These are phyloP conservation scores for Coenobita brevimanus DNA, from an alignment of 1,140 invertebrate species.

Conservation along the genomic window DNA sequence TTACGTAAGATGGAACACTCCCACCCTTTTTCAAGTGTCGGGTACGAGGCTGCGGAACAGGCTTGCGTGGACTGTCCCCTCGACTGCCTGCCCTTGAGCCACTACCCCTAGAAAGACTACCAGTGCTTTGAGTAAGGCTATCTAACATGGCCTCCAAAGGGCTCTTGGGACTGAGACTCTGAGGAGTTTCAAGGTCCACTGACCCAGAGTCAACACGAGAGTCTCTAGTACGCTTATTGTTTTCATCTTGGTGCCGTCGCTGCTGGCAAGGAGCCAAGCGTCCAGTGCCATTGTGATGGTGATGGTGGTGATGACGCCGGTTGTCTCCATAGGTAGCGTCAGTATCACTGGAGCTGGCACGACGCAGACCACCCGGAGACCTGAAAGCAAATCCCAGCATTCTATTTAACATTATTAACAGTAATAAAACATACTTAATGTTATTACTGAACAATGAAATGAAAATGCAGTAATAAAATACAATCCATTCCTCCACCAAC, in stretches of 20 bases:
- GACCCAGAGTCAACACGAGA: conserved; percentile 74
- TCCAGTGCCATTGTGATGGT: background rate
- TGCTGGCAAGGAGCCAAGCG: conserved; percentile 56
- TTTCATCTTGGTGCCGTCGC: conserved; percentile 65
- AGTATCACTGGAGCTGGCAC: conserved; percentile 68
- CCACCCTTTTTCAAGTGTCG: conserved; percentile 65
- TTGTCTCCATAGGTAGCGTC: conserved; percentile 68
- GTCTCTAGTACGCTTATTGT: conserved; percentile 70
- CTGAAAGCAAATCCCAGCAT: background rate
- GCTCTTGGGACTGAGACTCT: conserved; percentile 73
- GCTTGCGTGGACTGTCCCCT: conserved; percentile 67
- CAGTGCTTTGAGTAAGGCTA: conserved; percentile 68
- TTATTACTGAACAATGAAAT: too few relatives aligned
- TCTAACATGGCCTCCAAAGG: conserved; percentile 71
- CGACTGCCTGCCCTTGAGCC: conserved; percentile 65
- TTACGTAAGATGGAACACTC: conserved; percentile 52
- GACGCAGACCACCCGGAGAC: conserved; percentile 61
- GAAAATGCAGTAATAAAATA: too few relatives aligned
- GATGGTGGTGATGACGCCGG: conserved; percentile 15
- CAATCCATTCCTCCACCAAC: too few relatives aligned
- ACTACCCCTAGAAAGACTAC: conserved; percentile 66
- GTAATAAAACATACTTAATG: too few relatives aligned
- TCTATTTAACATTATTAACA: too few relatives aligned
- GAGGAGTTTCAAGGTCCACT: conserved; percentile 73
- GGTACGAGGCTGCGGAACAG: conserved; percentile 71